Percentiles rank a stretch among this genome's conserved stretches.
Conservation (phyloP, 2,888 invertebrate species). For the Aethes cnicana region DNA sequence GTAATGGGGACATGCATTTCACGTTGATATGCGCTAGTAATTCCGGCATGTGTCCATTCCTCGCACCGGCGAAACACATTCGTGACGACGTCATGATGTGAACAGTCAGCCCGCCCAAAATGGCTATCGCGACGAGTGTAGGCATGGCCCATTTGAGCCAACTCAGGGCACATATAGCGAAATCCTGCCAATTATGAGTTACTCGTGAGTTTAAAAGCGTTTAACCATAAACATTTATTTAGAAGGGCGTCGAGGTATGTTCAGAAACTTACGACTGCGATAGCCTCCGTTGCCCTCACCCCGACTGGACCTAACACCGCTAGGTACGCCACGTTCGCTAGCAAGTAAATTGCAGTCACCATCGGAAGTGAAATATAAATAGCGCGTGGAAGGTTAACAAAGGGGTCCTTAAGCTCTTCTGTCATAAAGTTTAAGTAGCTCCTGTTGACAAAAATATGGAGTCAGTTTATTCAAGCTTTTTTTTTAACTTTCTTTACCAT, state of each 20-base stretch:
- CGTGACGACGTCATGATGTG: constrained; percentile 97
- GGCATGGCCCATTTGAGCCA: constrained; percentile 92
- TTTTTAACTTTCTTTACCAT: no score
- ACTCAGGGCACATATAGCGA: constrained; percentile 90
- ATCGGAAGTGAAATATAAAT: constrained; percentile 95
- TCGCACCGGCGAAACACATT: constrained; percentile 95
- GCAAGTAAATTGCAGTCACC: constrained; percentile 92
- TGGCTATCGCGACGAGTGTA: constrained; percentile 94
- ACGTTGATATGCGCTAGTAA: constrained; percentile 90
- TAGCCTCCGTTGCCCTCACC: constrained; percentile 94
- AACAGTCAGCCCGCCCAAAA: constrained; percentile 95
- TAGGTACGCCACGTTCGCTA: constrained; percentile 94
- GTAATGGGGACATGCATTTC: constrained; percentile 88
- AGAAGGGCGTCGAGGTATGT: not conserved
- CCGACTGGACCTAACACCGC: constrained; percentile 91
- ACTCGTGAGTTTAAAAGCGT: no score
- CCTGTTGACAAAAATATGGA: constrained; percentile 69
- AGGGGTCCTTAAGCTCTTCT: constrained; percentile 93
- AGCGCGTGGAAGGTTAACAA: constrained; percentile 93
- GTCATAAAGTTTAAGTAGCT: constrained; percentile 97
- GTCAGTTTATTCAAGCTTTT: not conserved
- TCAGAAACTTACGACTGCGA: constrained; percentile 91
- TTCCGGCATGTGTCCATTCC: constrained; percentile 93
- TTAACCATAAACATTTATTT: no score
- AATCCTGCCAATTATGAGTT: constrained; percentile 92